Conservation (phyloP, 2,888 invertebrate genomes). For the Trichopria drosophilae region DNA sequence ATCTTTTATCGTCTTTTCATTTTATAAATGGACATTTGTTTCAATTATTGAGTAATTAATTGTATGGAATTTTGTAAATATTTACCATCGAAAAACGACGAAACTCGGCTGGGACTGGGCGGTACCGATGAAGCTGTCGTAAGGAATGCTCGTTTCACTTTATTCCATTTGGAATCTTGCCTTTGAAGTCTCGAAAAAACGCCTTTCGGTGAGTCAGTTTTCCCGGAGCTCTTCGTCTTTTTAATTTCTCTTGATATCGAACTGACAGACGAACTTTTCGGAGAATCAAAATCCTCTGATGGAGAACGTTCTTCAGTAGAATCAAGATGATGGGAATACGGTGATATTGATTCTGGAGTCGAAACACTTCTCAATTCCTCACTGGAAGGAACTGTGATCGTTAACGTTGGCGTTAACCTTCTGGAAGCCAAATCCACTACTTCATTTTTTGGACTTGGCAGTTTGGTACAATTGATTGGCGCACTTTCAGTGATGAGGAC, state of each 20-base stretch:
- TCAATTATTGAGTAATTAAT: background rate
- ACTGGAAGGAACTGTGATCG: slow-evolving; percentile 66
- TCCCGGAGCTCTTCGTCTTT: background rate
- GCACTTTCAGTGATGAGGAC: slow-evolving; percentile 34
- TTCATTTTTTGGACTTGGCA: slow-evolving; percentile 29
- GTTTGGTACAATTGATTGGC: slow-evolving; percentile 13
- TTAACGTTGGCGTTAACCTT: slow-evolving; percentile 59
- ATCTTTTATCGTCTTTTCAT: too few species aligned
- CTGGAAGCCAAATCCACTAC: slow-evolving; percentile 39
- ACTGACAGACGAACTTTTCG: slow-evolving; percentile 3
- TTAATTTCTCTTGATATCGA: background rate
- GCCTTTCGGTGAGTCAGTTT: background rate
- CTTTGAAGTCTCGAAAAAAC: slow-evolving; percentile 58
- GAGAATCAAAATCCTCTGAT: slow-evolving; percentile 28
- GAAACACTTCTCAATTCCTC: slow-evolving; percentile 60
- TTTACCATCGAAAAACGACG: slow-evolving; percentile 60
- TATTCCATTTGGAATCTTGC: slow-evolving; percentile 72
- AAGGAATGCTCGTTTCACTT: slow-evolving; percentile 73
- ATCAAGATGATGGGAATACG: slow-evolving; percentile 35
- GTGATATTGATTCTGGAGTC: slow-evolving; percentile 53
- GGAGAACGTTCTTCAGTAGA: slow-evolving; percentile 40
- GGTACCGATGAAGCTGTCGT: slow-evolving; percentile 66
- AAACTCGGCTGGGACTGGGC: slow-evolving; percentile 69
- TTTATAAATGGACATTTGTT: background rate
- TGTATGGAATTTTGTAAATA: slow-evolving; percentile 3